A percentile compares a stretch with the other conserved stretches of the same genome.
phyloP scores from a whole-genome alignment of 1,140 invertebrate species.

The Colletes latitarsis region DNA sequence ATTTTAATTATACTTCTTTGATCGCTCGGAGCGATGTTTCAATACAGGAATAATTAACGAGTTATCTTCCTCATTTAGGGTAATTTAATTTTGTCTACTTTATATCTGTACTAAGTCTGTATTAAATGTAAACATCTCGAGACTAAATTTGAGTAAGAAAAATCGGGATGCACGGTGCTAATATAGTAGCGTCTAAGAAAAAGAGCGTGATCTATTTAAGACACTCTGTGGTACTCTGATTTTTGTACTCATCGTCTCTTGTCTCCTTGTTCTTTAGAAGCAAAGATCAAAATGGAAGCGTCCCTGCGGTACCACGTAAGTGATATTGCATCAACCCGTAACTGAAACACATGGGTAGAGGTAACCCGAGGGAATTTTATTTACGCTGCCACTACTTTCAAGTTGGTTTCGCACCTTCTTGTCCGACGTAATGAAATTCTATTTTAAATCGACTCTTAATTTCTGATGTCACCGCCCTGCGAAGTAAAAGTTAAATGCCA shows the following conservation, averaged over 20 bases:
- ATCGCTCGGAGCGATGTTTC: too few relatives aligned
- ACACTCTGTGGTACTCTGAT: background rate
- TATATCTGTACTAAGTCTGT: too few relatives aligned
- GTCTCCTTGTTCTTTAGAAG: too few relatives aligned
- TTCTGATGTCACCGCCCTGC: background rate
- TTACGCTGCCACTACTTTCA: constrained; percentile 5
- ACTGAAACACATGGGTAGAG: constrained; percentile 21
- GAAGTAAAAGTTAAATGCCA: background rate
- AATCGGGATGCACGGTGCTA: too few relatives aligned
- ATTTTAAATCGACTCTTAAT: background rate
- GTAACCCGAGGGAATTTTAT: constrained; percentile 28
- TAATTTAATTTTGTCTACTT: too few relatives aligned
- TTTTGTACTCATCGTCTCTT: background rate
- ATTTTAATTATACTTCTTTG: too few relatives aligned
- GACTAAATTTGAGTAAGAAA: too few relatives aligned
- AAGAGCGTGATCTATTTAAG: background rate
- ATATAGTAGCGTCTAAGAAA: too few relatives aligned
- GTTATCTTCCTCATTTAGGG: too few relatives aligned
- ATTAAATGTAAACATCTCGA: too few relatives aligned
- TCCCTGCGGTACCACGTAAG: constrained; percentile 11
- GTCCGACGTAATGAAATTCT: background rate
- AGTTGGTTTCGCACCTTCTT: background rate
- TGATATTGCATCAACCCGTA: constrained; percentile 36
- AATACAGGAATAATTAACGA: too few relatives aligned
- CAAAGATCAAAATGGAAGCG: constrained; percentile 28